A percentile compares a stretch with the other conserved stretches of the same genome.
Conservation (phyloP, 2,888 invertebrate species). For the Barypeithes pellucidus region DNA sequence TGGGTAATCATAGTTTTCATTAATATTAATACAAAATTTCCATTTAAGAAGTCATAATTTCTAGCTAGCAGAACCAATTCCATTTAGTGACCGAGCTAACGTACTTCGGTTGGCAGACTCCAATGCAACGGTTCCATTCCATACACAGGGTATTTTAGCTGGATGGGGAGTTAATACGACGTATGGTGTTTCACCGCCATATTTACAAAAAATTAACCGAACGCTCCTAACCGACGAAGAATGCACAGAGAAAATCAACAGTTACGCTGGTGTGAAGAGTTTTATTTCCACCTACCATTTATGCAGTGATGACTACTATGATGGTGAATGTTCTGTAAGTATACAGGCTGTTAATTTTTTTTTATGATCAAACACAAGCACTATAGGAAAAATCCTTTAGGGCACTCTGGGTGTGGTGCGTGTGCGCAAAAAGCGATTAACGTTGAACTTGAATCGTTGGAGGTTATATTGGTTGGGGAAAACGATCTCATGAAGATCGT, state of each 20-base stretch:
- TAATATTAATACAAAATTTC: too few species aligned
- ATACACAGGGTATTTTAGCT: background rate
- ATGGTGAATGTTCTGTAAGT: constrained; percentile 2
- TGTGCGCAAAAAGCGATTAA: too few species aligned
- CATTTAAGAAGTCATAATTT: too few species aligned
- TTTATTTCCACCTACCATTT: background rate
- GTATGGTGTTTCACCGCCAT: background rate
- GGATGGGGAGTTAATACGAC: background rate
- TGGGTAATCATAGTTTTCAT: too few species aligned
- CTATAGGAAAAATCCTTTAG: too few species aligned
- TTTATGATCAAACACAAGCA: too few species aligned
- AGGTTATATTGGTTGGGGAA: too few species aligned
- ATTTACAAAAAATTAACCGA: background rate
- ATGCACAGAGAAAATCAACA: background rate
- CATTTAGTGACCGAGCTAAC: background rate
- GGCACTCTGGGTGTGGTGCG: too few species aligned
- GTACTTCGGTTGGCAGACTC: background rate
- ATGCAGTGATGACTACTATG: constrained; percentile 1
- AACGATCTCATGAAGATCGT: too few species aligned
- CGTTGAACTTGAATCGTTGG: too few species aligned
- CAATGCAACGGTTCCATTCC: background rate
- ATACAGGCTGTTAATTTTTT: too few species aligned
- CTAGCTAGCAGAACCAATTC: background rate
- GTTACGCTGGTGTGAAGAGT: background rate
- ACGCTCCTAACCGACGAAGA: background rate